Evolutionary conservation across 1,140 invertebrate genomes (phyloP).

Genomic region (Drosophila teissieri): DNA sequence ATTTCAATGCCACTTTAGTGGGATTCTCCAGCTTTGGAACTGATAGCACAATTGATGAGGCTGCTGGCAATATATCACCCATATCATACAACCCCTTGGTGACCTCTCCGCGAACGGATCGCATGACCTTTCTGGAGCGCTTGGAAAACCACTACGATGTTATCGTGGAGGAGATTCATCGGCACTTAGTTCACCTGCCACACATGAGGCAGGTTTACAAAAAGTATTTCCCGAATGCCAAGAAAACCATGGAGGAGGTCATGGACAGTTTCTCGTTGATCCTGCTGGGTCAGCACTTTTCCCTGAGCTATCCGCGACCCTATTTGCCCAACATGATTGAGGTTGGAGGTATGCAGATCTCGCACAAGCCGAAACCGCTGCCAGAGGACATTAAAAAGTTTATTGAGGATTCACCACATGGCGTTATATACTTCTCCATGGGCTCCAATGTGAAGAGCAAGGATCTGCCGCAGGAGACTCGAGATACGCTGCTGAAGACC

Average conservation of each 20-base stretch:
- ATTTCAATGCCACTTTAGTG: constrained; percentile 74
- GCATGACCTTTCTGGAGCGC: constrained; percentile 85
- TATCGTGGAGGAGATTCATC: constrained; percentile 23
- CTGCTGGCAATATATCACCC: constrained; percentile 70
- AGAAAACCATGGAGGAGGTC: constrained; percentile 52
- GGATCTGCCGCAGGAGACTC: constrained; percentile 85
- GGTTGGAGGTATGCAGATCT: constrained; percentile 87
- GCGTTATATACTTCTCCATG: constrained; percentile 87
- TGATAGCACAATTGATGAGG: constrained; percentile 49
- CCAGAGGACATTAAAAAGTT: constrained; percentile 85
- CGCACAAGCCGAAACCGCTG: constrained; percentile 78
- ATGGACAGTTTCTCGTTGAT: constrained; percentile 85
- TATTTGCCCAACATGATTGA: constrained; percentile 86
- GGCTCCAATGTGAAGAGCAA: constrained; percentile 87
- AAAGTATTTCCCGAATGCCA: constrained; percentile 85
- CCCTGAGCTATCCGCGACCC: constrained; percentile 85
- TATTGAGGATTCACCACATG: constrained; percentile 86
- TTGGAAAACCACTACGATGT: constrained; percentile 73
- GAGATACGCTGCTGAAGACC: constrained; percentile 85
- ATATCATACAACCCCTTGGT: constrained; percentile 79
- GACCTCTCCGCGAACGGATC: constrained; percentile 58
- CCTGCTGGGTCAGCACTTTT: constrained; percentile 86
- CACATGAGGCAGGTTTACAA: constrained; percentile 63
- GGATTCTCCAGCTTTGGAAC: constrained; percentile 72
- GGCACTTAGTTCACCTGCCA: constrained; percentile 47